phyloP scores from a whole-genome alignment of 2,797 vertebrate species.

The Acestrorhynchus altus region DNA sequence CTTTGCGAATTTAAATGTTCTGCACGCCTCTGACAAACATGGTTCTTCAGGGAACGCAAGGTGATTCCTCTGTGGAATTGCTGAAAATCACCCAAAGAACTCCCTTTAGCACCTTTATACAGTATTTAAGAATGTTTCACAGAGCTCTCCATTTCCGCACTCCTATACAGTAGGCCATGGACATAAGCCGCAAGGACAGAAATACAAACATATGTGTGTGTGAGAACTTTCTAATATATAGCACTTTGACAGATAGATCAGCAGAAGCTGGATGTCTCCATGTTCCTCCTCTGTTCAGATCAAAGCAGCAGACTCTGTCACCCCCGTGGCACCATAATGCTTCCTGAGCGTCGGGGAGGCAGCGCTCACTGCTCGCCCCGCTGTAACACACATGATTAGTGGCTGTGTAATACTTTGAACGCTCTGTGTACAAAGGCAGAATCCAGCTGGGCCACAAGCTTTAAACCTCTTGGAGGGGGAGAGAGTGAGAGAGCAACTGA shows the following conservation, averaged over 20 bases:
- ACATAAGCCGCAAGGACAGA: not conserved
- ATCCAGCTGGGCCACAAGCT: conserved; percentile 81
- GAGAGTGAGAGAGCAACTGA: conserved; percentile 26
- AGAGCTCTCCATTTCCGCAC: not conserved
- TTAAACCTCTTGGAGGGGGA: conserved; percentile 70
- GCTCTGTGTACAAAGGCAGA: conserved; percentile 74
- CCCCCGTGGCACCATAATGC: conserved; percentile 69
- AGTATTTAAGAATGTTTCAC: not conserved
- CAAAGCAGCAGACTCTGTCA: conserved; percentile 68
- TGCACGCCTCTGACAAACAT: too few species aligned
- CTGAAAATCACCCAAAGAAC: too few species aligned
- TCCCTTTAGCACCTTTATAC: too few species aligned
- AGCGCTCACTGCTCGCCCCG: conserved; percentile 67
- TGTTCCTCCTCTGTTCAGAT: conserved; percentile 72
- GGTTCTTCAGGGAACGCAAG: too few species aligned
- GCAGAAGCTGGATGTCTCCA: conserved; percentile 68
- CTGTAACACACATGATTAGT: conserved; percentile 78
- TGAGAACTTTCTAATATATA: not conserved
- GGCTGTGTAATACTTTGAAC: conserved; percentile 77
- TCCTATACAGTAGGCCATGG: not conserved
- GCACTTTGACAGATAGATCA: conserved; percentile 54
- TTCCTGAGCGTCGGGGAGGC: conserved; percentile 71
- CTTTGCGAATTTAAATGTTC: too few species aligned
- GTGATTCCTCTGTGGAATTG: too few species aligned
- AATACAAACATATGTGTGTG: not conserved